Evolutionary conservation across 1,140 invertebrate genomes (phyloP), one percentile per base, ranked within the genome.

Genomic region (Tetramorium alpestre): DNA sequence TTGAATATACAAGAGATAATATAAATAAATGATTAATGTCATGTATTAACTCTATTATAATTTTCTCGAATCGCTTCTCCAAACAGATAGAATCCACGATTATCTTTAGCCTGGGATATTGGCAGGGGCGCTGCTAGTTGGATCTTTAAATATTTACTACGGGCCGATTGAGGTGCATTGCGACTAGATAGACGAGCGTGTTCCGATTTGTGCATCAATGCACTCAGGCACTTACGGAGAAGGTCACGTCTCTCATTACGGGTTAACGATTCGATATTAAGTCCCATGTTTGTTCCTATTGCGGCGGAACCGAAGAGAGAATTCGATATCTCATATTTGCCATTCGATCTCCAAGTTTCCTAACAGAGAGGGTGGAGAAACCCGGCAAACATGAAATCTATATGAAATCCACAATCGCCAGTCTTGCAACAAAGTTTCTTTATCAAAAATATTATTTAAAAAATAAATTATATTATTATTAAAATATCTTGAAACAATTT

Each of bases 231-330:
- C 18, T 85, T 33, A 33, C 82, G 8, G 49, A 76, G 62, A 65
- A 78, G 62, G 60, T 85, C 82, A 78, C 75, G 25, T 85, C 82
- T 78, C 82, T 76, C 82, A 78, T 85, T 85, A 85, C 82, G 73
- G 47, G 60, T 72, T 77, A 77, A 77, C 58, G 73, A 86, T 64
- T 88, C 75, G 65, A 89, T 89, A 90, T 90, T 89, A 90, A 90
- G 86, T 89, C 86, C 78, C 47, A 62, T 89, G 81, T 89, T 90
- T 90, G 85, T 85, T 87, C 72, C 44, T 64, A 85, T 65, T 54
- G 58, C 82, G 62, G 73, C 47, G 62, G 28, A 78, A 56, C 11
- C 22, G 60, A 77, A 85, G 60, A 73, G 69, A 49, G 80, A 78
- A 65, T 22, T 81, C 70, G 85, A 84, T 65, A 67, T 86, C 67